Evolutionary conservation across 2,888 invertebrate species (phyloP), one percentile per base, ranked within the genome.

Genomic region (Calameuta idolon): DNA sequence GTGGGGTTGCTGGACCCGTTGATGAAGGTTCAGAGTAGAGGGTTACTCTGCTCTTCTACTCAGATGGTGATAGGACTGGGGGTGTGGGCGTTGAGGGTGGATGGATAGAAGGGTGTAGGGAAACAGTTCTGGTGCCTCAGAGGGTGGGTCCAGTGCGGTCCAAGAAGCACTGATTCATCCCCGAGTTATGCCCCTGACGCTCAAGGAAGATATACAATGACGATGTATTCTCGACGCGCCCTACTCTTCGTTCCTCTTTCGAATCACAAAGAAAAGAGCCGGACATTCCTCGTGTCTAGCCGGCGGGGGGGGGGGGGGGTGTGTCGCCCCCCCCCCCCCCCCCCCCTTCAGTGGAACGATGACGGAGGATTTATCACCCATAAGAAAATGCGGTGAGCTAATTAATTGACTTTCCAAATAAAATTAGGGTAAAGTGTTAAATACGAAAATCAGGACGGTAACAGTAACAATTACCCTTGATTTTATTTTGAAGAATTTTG

Each of bases 1-100:
- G 88, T 90, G 89, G 90, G 89, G 90, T 90, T 85, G 87, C 84
- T 87, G 87, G 90, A 91, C 89, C 91, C 90, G 90, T 89, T 91
- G 91, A 91, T 91, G 91, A 91, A 91, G 91, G 91, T 91, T 91
- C 90, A 90, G 88, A 86, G 88, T 87, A 89, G 89, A 89, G 91
- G 90, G 90, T 90, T 89, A 88, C 90, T 89, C 84, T 85, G 89
- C 89, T 90, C 90, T 90, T 90, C 90, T 89, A 89, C 89, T 86
- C 89, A 87, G 90, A 90, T 90, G 90, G 90, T 87, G 90, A 86
- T 84, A 80, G 86, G 86, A 79, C 74, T 79, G 80, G 81, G 77
- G 79, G 80, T 78, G 81, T 79, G 79, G 78, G 37, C 71, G 31
- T n/a, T 76, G 37, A 31, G 55, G 55, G 55, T 55, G 55, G 23